phyloP scores from a whole-genome alignment of 2,797 vertebrate genomes.

The Protonibea diacanthus region DNA sequence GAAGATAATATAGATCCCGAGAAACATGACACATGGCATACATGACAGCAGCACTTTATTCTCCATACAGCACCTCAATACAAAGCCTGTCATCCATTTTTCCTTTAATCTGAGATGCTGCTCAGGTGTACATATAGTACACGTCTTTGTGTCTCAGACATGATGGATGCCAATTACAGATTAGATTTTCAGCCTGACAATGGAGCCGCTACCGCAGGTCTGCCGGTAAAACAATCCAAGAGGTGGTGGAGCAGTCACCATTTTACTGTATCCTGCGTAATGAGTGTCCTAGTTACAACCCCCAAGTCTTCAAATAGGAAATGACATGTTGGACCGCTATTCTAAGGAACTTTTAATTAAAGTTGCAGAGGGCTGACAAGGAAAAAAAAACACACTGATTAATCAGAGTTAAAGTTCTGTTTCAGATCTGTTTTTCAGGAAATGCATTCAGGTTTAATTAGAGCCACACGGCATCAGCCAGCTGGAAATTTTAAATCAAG shows the following conservation, averaged over 20 bases:
- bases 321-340: slow-evolving; percentile 84
- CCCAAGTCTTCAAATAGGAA: slow-evolving; percentile 81
- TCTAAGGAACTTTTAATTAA: slow-evolving; percentile 88
- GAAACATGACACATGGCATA: slow-evolving; percentile 24
- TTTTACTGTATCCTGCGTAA: slow-evolving; percentile 78
- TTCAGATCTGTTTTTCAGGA: slow-evolving; percentile 86
- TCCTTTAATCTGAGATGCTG: slow-evolving; percentile 45
- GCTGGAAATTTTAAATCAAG: slow-evolving; percentile 85
- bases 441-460: slow-evolving; percentile 86
- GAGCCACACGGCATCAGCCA: slow-evolving; percentile 84
- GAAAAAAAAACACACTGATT: slow-evolving; percentile 81
- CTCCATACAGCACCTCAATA: slow-evolving; percentile 26
- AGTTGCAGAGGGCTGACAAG: slow-evolving; percentile 82
- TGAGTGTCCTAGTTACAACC: slow-evolving; percentile 83
- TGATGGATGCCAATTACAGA: slow-evolving; percentile 72
- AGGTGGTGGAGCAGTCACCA: slow-evolving; percentile 59
- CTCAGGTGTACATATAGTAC: slow-evolving; percentile 39
- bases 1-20: slow-evolving; percentile 41
- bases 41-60: slow-evolving; percentile 52
- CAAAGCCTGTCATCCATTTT: slow-evolving; percentile 55
- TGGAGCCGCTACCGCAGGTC: slow-evolving; percentile 60
- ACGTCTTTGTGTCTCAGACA: slow-evolving; percentile 36
- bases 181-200: slow-evolving; percentile 60
- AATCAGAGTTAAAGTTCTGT: slow-evolving; percentile 84
- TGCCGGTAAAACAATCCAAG: slow-evolving; percentile 61